These are phyloP conservation scores for Villa cingulata DNA, from an alignment of 2,888 invertebrate genomes.

Conservation along the genomic window DNA sequence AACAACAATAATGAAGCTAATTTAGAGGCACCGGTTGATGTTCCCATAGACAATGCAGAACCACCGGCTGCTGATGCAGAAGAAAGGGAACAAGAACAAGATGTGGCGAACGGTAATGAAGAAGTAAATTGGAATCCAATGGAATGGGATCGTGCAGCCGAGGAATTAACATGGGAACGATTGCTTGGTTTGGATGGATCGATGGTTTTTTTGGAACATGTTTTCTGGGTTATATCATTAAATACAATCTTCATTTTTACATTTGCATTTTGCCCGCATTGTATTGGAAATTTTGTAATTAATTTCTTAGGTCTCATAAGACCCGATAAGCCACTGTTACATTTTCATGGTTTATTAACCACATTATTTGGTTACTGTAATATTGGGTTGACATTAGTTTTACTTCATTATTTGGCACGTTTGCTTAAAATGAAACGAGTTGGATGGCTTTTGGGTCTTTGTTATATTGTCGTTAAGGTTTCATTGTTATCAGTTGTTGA, in stretches of 20 bases:
- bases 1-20: slow-evolving; percentile 38
- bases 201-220: slow-evolving; percentile 92
- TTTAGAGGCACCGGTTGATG: slow-evolving; percentile 24
- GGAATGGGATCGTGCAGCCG: slow-evolving; percentile 96
- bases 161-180: slow-evolving; percentile 97
- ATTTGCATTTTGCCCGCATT: slow-evolving; percentile 94
- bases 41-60: slow-evolving; percentile 28
- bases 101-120: slow-evolving; percentile 49
- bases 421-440: slow-evolving; percentile 66
- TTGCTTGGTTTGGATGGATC: slow-evolving; percentile 92
- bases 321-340: slow-evolving; percentile 43
- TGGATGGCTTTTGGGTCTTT: slow-evolving; percentile 76
- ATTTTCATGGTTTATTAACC: slow-evolving; percentile 86
- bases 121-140: slow-evolving; percentile 96
- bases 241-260: slow-evolving; percentile 94
- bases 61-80: slow-evolving; percentile 31
- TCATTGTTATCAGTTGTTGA: slow-evolving; percentile 91
- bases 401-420: slow-evolving; percentile 73
- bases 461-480: slow-evolving; percentile 69
- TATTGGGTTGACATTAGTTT: slow-evolving; percentile 67
- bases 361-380: slow-evolving; percentile 88
- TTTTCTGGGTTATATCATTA: slow-evolving; percentile 96
- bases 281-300: slow-evolving; percentile 79
- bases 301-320: slow-evolving; percentile 45
- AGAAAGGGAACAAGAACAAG: slow-evolving; percentile 30